These are phyloP conservation scores for Yoshiicerus persimilis DNA, from an alignment of 1,140 invertebrate species.

Conservation along the genomic window DNA sequence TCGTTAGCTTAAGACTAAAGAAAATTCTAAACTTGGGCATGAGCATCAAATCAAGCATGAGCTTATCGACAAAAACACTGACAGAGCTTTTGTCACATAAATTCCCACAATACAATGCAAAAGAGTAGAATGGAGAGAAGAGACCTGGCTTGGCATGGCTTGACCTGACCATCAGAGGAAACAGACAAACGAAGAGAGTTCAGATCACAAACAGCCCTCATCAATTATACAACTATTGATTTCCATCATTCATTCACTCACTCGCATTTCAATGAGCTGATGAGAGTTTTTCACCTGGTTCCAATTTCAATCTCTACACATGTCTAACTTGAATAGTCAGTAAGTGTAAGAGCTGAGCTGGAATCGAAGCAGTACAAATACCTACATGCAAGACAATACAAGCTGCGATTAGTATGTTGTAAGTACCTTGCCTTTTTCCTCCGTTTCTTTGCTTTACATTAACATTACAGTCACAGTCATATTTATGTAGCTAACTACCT, in stretches of 20 bases:
- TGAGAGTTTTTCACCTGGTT: constrained; percentile 30
- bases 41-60: constrained; percentile 18
- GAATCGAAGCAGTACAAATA: neutral
- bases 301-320: neutral
- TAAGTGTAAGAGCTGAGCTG: neutral
- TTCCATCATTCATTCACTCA: constrained; percentile 35
- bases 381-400: neutral
- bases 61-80: constrained; percentile 3
- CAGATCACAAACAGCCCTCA: constrained; percentile 7
- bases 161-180: neutral
- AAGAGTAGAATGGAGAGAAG: neutral
- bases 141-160: neutral
- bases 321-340: neutral
- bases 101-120: constrained; percentile 22
- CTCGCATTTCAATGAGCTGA: constrained; percentile 7
- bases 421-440: neutral
- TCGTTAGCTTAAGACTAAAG: constrained; percentile 4
- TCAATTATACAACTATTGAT: constrained; percentile 44
- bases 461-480: neutral
- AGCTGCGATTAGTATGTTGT: neutral
- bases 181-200: neutral
- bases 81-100: constrained; percentile 33
- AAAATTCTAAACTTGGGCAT: neutral
- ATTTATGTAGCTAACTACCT: too few species aligned
- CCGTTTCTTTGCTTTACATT: neutral